Base-by-base conservation (phyloP, 2,888 invertebrate genomes). In the Glaucopsyche alexis region DNA sequence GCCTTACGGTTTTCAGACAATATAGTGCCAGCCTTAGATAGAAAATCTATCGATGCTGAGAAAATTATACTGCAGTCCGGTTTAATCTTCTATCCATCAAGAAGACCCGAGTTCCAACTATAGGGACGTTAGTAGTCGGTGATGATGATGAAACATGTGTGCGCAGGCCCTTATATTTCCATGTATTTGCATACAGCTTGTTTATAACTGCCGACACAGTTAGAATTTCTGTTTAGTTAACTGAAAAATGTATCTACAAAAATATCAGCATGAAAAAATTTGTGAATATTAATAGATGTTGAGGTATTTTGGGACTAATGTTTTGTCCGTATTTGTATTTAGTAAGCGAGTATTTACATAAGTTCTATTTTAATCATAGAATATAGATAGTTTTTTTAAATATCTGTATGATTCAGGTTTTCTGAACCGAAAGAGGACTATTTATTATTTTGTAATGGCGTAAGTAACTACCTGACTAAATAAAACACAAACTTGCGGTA, bases 191-290 rank as follows among this genome's bases (percentile, higher is more conserved):
- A 49, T 69, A 69, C 69, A 29, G 16, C 19, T 69, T 69, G 49
- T 49, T 49, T 49, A 49, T 49, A 69, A 69, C 29, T 49, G 14
- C 69, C 69, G 13, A 69, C 29, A 29, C 47, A 47, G 69, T 47
- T 69, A 69, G 69, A 69, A 69, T 49, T 11, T 60, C 60, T 69
- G 49, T 69, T 69, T 49, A 38, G 69, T 69, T 69, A 69, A 69
- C 19, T 69, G 29, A 69, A 69, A 69, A 66, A 66, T 66, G 66
- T 69, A 69, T 49, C 29, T 49, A 49, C 69, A 49, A 49, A 69
- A 16, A 60, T 60, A 29, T 14, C 6, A 13, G 60, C 60, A 60
- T 60, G 60, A 60, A 60, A 60, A 60, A 60, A 60, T 60, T 13
- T 38, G 14, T 9, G 19, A 55, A 19, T 13, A 60, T 38, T 29